Conservation (phyloP, 2,113 vertebrate genomes). For the Equus przewalskii region DNA sequence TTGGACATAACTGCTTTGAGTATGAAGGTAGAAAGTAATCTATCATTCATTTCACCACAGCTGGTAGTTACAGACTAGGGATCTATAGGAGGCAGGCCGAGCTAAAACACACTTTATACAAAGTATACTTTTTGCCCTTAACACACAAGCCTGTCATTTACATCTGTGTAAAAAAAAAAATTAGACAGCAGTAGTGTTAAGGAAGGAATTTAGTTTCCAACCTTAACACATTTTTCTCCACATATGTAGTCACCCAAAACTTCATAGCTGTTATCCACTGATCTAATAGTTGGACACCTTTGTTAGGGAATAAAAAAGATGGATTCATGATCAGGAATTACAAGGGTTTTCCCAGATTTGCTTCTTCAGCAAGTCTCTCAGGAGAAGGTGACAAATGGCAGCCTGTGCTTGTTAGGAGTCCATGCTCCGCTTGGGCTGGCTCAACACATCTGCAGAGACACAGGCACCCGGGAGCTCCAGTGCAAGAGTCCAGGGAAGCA, state of each 20-base stretch:
- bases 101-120: slow-evolving; percentile 20
- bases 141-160: background rate
- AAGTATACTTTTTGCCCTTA: background rate
- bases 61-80: background rate
- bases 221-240: background rate
- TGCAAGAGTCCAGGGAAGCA: background rate
- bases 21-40: background rate
- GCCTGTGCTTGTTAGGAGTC: background rate
- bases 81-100: background rate
- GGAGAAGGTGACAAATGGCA: background rate
- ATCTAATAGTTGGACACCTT: background rate
- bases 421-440: background rate
- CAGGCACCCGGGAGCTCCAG: background rate
- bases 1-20: background rate
- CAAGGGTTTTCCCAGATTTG: slow-evolving; percentile 22
- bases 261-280: background rate
- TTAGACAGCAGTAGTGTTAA: background rate
- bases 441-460: background rate
- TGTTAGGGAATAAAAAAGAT: background rate
- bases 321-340: background rate
- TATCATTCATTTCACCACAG: background rate
- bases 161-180: background rate
- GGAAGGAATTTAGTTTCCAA: background rate
- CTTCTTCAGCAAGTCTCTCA: background rate
- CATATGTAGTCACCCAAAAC: background rate